A percentile compares a stretch with the other conserved stretches of the same genome.
Evolutionary conservation across 2,888 invertebrate species (phyloP).

Genomic region (Orchesella flavescens): DNA sequence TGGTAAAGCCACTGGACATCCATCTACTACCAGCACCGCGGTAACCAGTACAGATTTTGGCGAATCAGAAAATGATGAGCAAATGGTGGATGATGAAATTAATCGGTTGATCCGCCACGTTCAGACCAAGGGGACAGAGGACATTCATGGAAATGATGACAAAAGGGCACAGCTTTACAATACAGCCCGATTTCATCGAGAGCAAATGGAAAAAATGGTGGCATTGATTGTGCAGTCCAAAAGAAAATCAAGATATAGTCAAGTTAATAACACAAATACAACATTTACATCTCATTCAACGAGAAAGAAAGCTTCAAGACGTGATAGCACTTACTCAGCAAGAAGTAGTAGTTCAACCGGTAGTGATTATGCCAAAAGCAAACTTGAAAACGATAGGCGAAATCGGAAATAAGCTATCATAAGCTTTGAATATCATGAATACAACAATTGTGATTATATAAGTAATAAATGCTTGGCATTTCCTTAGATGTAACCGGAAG

Average conservation of each 20-base stretch:
- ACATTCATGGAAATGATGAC: neutral
- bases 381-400: too few relatives aligned
- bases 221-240: conserved; percentile 16
- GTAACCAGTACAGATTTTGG: neutral
- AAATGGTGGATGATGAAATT: conserved; percentile 16
- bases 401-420: too few relatives aligned
- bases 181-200: neutral
- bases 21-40: neutral
- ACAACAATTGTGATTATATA: too few relatives aligned
- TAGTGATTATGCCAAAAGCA: too few relatives aligned
- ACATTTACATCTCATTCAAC: too few relatives aligned
- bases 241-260: neutral
- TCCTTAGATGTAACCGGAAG: too few relatives aligned
- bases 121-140: neutral
- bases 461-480: too few relatives aligned
- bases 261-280: neutral
- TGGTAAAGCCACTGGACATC: conserved; percentile 2
- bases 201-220: conserved; percentile 26
- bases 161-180: neutral
- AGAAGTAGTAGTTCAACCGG: too few relatives aligned
- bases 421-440: too few relatives aligned
- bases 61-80: neutral
- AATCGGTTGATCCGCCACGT: conserved; percentile 18
- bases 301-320: too few relatives aligned
- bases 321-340: too few relatives aligned